A percentile compares a stretch with the other conserved stretches of the same genome.
phyloP scores from a whole-genome alignment of 37 sponge, comb jelly and placozoan species.

The Halichondria panicea region DNA sequence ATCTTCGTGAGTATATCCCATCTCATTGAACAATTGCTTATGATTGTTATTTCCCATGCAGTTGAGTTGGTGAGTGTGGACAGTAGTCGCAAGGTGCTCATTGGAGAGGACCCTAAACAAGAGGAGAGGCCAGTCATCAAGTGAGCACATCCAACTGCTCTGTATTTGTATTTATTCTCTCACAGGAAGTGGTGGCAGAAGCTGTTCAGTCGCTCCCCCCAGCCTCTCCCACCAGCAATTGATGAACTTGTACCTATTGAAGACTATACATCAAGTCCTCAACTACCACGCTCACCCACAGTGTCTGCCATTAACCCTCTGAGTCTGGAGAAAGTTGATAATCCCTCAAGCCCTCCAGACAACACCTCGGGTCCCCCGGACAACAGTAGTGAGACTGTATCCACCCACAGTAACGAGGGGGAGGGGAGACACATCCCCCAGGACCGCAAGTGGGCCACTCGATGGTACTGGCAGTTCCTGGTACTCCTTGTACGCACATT shows the following conservation, averaged over 20 bases:
- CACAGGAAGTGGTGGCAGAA: no score
- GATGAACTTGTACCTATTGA: neutral
- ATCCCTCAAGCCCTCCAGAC: neutral
- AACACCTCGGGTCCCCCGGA: no score
- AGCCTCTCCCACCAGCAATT: neutral
- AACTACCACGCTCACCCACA: neutral
- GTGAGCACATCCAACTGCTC: no score
- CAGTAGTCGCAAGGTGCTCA: slow-evolving; percentile 35
- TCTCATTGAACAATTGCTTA: no score
- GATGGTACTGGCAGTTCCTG: slow-evolving; percentile 64
- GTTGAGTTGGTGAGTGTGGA: slow-evolving; percentile 66
- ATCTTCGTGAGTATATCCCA: slow-evolving; percentile 46
- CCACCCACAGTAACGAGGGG: no score
- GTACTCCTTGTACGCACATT: slow-evolving; percentile 61
- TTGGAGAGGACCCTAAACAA: slow-evolving; percentile 56
- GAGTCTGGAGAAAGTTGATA: neutral
- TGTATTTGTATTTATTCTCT: no score
- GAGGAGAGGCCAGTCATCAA: neutral
- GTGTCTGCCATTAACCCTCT: neutral
- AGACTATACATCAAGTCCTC: slow-evolving; percentile 8
- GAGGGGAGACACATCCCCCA: no score
- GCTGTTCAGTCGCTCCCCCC: no score
- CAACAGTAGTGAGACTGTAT: no score
- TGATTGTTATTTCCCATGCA: no score
- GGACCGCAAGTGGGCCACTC: slow-evolving; percentile 53